These are phyloP conservation scores for Pollenia amentaria DNA, from an alignment of 2,888 invertebrate species.

Conservation along the genomic window DNA sequence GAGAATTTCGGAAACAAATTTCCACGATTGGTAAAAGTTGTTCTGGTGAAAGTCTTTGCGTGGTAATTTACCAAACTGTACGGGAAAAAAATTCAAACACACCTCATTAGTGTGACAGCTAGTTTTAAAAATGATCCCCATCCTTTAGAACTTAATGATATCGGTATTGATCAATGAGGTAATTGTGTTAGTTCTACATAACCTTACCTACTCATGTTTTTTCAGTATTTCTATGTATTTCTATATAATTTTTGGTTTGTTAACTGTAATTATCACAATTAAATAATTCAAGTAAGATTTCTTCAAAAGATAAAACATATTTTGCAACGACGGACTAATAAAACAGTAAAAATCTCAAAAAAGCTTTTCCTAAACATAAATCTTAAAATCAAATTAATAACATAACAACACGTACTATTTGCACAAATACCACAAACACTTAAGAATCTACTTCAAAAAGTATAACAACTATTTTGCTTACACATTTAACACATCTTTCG, in stretches of 20 bases:
- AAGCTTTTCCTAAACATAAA: neutral
- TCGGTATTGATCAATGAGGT: no score
- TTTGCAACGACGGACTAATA: neutral
- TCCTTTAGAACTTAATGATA: no score
- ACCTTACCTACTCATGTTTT: no score
- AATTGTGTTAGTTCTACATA: no score
- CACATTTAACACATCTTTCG: neutral
- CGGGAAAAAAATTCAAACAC: no score
- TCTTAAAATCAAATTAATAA: conserved; percentile 21
- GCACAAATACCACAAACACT: neutral
- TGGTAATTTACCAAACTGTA: no score
- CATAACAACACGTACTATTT: conserved; percentile 49
- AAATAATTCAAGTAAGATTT: conserved; percentile 47
- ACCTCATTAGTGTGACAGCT: no score
- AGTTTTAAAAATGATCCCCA: no score
- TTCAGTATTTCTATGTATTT: neutral
- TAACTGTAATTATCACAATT: conserved; percentile 66
- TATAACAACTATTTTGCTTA: neutral
- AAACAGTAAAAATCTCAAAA: neutral
- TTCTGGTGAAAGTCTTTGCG: no score
- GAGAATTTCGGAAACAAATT: no score
- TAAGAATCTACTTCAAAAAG: conserved; percentile 2
- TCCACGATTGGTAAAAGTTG: no score
- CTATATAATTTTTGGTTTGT: conserved; percentile 16
- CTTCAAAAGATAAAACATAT: neutral